Evolutionary conservation across 2,888 invertebrate genomes (phyloP).

Genomic region (Drosophila hamatofila): DNA sequence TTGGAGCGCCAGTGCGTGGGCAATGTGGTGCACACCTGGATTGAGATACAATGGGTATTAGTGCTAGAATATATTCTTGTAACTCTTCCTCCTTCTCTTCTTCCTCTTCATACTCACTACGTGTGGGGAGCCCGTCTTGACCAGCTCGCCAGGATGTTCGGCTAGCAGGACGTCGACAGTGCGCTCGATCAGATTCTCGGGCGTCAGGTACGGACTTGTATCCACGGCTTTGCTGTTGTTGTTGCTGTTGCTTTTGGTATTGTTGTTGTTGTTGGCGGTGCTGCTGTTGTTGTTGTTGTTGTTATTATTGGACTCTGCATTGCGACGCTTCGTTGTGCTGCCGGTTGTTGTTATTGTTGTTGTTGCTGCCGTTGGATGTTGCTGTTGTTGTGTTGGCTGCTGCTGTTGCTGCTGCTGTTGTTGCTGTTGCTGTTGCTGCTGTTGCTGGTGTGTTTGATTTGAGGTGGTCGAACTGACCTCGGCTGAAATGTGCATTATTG

Average conservation of each 20-base stretch:
- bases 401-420: constrained; percentile 37
- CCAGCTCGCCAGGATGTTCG: constrained; percentile 96
- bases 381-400: constrained; percentile 44
- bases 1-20: constrained; percentile 99
- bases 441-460: constrained; percentile 81
- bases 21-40: constrained; percentile 92
- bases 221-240: constrained; percentile 80
- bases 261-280: constrained; percentile 67
- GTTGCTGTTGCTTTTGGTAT: constrained; percentile 70
- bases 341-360: constrained; percentile 48
- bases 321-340: constrained; percentile 38
- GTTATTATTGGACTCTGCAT: background rate
- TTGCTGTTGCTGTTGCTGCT: constrained; percentile 57
- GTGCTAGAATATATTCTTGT: no score
- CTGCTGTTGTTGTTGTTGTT: constrained; percentile 65
- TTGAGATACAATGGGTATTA: background rate
- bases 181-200: constrained; percentile 93
- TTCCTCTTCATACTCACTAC: constrained; percentile 88
- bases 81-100: background rate
- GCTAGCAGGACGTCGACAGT: constrained; percentile 93
- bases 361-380: constrained; percentile 61
- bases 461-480: constrained; percentile 91
- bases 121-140: constrained; percentile 97
- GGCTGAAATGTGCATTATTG: constrained; percentile 91
- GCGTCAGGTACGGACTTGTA: constrained; percentile 88